phyloP scores from a whole-genome alignment of 2,888 invertebrate species.

The Lysandra bellargus region DNA sequence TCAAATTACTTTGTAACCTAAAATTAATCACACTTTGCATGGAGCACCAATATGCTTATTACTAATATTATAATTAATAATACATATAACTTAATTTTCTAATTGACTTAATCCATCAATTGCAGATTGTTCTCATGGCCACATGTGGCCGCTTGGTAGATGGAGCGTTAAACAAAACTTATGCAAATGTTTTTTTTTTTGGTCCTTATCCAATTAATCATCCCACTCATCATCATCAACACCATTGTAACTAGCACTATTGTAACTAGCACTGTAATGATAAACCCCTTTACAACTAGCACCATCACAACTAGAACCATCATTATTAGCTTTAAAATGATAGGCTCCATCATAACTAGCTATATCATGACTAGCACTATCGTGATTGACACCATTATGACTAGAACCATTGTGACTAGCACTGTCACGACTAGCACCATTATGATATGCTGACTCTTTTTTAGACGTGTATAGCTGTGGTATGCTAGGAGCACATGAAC shows the following conservation, averaged over 20 bases:
- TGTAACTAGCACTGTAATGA: not conserved
- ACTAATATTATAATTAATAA: too few relatives aligned
- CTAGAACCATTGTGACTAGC: not conserved
- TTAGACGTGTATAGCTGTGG: not conserved
- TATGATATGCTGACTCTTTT: not conserved
- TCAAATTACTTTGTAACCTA: not conserved
- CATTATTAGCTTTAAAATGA: too few relatives aligned
- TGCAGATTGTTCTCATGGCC: too few relatives aligned
- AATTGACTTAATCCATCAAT: too few relatives aligned
- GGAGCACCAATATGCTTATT: too few relatives aligned
- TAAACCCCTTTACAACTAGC: not conserved
- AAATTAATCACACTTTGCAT: too few relatives aligned
- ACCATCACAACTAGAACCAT: not conserved
- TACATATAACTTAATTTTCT: too few relatives aligned
- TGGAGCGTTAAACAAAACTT: not conserved
- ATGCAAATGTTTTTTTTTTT: not conserved
- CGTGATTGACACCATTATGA: not conserved
- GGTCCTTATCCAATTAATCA: not conserved
- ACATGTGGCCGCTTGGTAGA: too few relatives aligned
- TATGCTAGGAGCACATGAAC: constrained; percentile 33
- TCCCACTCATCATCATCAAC: not conserved
- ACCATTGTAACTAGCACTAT: not conserved
- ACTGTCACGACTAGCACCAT: not conserved
- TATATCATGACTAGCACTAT: too few relatives aligned
- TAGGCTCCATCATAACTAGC: too few relatives aligned